These are phyloP conservation scores for Muschampia staudingeri DNA, from an alignment of 2,888 invertebrate species.

Conservation along the genomic window DNA sequence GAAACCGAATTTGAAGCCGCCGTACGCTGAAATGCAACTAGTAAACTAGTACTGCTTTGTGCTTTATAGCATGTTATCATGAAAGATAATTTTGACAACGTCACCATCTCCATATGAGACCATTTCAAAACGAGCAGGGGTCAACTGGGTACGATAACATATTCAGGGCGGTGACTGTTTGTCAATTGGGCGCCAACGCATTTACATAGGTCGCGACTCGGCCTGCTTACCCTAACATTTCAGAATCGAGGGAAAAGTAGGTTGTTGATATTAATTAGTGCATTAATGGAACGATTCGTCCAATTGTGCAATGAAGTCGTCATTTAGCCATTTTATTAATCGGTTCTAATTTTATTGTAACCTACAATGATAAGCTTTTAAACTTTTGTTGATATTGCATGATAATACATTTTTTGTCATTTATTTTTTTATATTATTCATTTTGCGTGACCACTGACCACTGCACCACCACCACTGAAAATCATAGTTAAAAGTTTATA, in stretches of 20 bases:
- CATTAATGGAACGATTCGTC: background rate
- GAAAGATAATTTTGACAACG: too few species aligned
- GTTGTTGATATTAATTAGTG: conserved; percentile 17
- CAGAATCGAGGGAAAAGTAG: conserved; percentile 34
- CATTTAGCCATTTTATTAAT: background rate
- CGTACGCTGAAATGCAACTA: background rate
- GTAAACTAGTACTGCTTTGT: background rate
- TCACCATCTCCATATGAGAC: background rate
- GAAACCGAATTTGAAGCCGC: too few species aligned
- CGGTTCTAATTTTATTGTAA: too few species aligned
- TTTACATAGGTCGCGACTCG: conserved; percentile 71
- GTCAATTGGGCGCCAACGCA: conserved; percentile 68
- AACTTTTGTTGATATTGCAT: too few species aligned
- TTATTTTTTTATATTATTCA: too few species aligned
- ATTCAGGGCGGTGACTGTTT: conserved; percentile 56
- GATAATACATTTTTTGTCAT: too few species aligned
- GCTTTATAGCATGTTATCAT: too few species aligned
- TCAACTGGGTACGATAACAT: conserved; percentile 60
- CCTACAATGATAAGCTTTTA: too few species aligned
- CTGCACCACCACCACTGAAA: too few species aligned
- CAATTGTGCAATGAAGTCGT: conserved; percentile 12
- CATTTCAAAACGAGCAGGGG: conserved; percentile 29
- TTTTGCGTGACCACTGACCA: too few species aligned
- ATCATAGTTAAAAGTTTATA: too few species aligned
- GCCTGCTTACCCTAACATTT: conserved; percentile 52